Base-by-base conservation (phyloP, 1,140 invertebrate genomes). In the Bombus sibiricus region DNA sequence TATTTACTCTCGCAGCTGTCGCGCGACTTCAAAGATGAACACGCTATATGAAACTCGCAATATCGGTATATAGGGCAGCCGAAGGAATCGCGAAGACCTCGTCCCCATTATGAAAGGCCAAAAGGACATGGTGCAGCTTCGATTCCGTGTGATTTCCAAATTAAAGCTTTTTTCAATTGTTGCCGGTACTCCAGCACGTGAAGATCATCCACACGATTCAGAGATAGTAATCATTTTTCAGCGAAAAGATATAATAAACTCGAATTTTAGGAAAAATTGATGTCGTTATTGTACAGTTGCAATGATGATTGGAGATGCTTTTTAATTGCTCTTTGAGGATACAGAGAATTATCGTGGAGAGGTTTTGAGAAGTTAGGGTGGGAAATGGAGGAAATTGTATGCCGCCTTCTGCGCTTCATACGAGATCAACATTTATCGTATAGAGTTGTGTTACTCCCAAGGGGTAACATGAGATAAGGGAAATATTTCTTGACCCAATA, bases 31-130 rank as follows among this genome's bases (percentile, higher is more conserved):
- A 79, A 72, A 84, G 83, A 84, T 66, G 82, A 68, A 84, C 69
- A 37, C 3, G 68, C 68, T 43, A 71, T 47, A 43, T 62, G 53
- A 28, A 34, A 62, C n/a, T 41, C 12, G 75, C n/a, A 72, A 79
- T 79, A 84, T 84, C 76, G 53, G 66, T 79, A 84, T 84, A 79
- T 84, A 79, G 83, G 83, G 53, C 83, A 79, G 41, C 69, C 53
- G 62, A 43, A 62, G 79, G 78, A 80, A 77, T 89, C 74, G 69
- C 83, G 64, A 53, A 68, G 88, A 89, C 87, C 88, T 89, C 88
- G 87, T 71, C 81, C 83, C 62, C 79, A 79, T 89, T 89, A 77
- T 76, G 75, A 81, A 89, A 89, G 85, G 81, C 83, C 87, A 86
- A 89, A 89, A 88, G 87, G 87, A 77, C 83, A 66, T 25, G 13